Percentiles rank a stretch among this genome's conserved stretches.
Evolutionary conservation across 2,113 vertebrate species (phyloP).

Genomic region (Erythrocercus mccallii): DNA sequence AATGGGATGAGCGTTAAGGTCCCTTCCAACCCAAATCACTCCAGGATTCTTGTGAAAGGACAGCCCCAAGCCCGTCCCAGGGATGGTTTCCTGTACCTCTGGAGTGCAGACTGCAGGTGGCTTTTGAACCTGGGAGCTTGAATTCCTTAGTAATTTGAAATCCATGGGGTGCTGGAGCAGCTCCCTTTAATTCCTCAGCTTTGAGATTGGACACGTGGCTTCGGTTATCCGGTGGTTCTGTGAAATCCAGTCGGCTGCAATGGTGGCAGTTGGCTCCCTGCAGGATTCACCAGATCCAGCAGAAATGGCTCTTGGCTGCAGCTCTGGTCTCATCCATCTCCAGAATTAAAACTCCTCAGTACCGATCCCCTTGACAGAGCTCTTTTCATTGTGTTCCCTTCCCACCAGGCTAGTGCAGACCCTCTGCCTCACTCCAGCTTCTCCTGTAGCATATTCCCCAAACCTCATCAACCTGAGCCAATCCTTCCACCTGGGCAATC

Average conservation of each 20-base stretch:
- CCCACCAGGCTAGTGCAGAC: fast-evolving
- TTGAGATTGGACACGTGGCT: background rate
- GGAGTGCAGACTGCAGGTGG: background rate
- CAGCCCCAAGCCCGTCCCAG: background rate
- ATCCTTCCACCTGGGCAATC: background rate
- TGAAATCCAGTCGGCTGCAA: fast-evolving
- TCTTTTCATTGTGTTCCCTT: background rate
- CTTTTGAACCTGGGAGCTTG: background rate
- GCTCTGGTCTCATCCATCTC: background rate
- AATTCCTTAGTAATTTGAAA: background rate
- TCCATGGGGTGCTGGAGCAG: background rate
- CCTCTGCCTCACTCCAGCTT: fast-evolving
- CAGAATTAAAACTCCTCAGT: background rate
- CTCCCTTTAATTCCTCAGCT: background rate
- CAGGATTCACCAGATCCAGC: background rate
- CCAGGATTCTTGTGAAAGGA: background rate
- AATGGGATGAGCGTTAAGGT: background rate
- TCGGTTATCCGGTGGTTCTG: fast-evolving
- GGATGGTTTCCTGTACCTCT: background rate
- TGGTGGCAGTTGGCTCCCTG: background rate
- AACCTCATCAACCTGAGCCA: fast-evolving
- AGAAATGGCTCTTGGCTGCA: fast-evolving
- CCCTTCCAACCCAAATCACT: background rate
- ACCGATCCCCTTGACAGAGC: background rate
- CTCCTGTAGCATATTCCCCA: background rate